Conservation (phyloP, 2,888 invertebrate species). For the Phengaris alcon region DNA sequence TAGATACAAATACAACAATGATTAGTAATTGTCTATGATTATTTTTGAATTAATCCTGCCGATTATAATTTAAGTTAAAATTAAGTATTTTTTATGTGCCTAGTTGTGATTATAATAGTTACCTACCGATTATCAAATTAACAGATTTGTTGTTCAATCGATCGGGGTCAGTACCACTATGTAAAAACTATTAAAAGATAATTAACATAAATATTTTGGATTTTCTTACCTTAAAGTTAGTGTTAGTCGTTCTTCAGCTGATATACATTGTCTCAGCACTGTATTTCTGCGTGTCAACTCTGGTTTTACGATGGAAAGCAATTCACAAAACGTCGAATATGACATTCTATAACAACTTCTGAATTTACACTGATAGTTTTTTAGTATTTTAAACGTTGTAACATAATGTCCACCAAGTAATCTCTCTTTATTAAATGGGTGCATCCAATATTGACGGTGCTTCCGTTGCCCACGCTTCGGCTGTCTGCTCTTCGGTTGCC, state of each 20-base stretch:
- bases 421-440: not conserved
- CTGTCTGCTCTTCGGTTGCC: too few species aligned
- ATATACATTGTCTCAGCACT: not conserved
- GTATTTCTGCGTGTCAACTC: not conserved
- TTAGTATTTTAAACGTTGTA: constrained; percentile 13
- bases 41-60: too few species aligned
- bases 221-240: constrained; percentile 20
- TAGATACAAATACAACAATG: too few species aligned
- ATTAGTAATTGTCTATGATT: too few species aligned
- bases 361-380: not conserved
- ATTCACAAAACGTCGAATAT: not conserved
- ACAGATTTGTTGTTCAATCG: too few species aligned
- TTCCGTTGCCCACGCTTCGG: constrained; percentile 10
- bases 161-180: too few species aligned
- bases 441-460: constrained; percentile 21
- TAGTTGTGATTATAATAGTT: too few species aligned
- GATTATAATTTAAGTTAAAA: too few species aligned
- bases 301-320: not conserved
- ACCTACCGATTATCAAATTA: too few species aligned
- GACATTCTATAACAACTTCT: not conserved
- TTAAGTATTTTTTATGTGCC: too few species aligned
- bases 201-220: not conserved
- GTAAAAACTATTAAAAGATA: too few species aligned
- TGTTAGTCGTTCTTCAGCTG: not conserved
- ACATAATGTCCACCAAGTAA: not conserved